Conservation (phyloP, 2,797 vertebrate species). For the Sciurus carolinensis region DNA sequence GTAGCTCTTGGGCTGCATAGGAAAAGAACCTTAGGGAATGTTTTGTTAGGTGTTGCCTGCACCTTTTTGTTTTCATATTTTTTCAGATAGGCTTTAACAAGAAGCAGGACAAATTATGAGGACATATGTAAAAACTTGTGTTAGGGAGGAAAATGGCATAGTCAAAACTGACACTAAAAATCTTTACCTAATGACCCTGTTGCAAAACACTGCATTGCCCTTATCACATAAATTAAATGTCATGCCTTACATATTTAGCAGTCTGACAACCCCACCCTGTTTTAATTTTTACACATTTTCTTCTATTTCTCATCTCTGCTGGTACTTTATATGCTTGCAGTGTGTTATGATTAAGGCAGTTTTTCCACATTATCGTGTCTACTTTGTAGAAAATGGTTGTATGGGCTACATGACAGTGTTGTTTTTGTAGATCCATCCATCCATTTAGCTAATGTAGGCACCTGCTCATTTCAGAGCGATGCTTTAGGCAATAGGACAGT, state of each 20-base stretch:
- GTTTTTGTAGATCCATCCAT: neutral
- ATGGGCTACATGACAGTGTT: neutral
- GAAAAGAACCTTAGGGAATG: neutral
- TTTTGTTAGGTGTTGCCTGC: neutral
- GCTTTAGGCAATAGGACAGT: neutral
- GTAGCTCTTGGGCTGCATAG: neutral
- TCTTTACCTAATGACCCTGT: conserved; percentile 3
- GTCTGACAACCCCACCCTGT: neutral
- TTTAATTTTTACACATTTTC: conserved; percentile 47
- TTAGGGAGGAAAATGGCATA: conserved; percentile 24
- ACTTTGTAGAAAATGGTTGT: conserved; percentile 17
- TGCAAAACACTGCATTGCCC: conserved; percentile 60
- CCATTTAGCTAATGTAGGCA: neutral
- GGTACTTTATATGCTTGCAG: neutral
- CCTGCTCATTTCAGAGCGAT: neutral
- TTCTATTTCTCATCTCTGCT: neutral
- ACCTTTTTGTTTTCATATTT: neutral
- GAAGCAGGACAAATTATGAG: neutral
- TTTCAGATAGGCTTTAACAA: conserved; percentile 8
- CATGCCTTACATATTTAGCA: conserved; percentile 65
- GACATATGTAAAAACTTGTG: conserved; percentile 20
- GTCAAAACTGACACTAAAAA: conserved; percentile 3
- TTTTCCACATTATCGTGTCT: neutral
- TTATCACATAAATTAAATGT: conserved; percentile 74
- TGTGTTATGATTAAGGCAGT: neutral